Base-by-base conservation (phyloP, 2,888 invertebrate species). In the Exephanes ischioxanthus region DNA sequence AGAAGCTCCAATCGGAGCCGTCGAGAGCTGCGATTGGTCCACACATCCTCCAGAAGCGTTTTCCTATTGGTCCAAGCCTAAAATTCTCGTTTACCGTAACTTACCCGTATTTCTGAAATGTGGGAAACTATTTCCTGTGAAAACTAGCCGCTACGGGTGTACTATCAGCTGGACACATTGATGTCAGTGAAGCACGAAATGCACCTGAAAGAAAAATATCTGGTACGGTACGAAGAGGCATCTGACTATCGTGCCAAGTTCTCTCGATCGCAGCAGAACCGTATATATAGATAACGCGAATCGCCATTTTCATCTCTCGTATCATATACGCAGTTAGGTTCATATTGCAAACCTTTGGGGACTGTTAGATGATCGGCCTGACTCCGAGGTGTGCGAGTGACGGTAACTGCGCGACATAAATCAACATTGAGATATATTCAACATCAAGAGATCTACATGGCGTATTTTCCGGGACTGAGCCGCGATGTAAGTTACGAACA, bases 391-490 rank as follows among this genome's bases (percentile, higher is more conserved):
- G 58, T 16, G 79, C 66, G 80, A 19, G 48, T 51, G 75, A 26
- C 67, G 41, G 26, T 22, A 68, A 80, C 77, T 84, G 77, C 80
- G 84, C 80, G 77, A 68, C 61, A 67, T 72, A 66, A n/a, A 22
- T 73, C 45, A 33, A 7, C 26, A n/a, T 63, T 19, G 30, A 33
- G 30, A 71, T 37, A 45, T 48, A 26, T n/a, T 51, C 45, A 5
- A 19, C 30, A 48, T 48, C 26, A 19, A 51, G 48, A 6, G 75
- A 51, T 4, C 75, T 70, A 45, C 63, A 85, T 85, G 85, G 82
- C 85, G 82, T 79, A 61, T 79, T 85, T 76, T 76, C 68, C 76
- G 79, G 67, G 79, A 30, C 51, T 48, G 9, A 48, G 79, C 9
- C 45, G 67, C 30, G 45, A 82, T 48, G 85, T 85, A 48, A 82